A percentile compares a stretch with the other conserved stretches of the same genome.
These are phyloP conservation scores for Cydia strobilella DNA, from an alignment of 1,140 invertebrate genomes.

Conservation along the genomic window DNA sequence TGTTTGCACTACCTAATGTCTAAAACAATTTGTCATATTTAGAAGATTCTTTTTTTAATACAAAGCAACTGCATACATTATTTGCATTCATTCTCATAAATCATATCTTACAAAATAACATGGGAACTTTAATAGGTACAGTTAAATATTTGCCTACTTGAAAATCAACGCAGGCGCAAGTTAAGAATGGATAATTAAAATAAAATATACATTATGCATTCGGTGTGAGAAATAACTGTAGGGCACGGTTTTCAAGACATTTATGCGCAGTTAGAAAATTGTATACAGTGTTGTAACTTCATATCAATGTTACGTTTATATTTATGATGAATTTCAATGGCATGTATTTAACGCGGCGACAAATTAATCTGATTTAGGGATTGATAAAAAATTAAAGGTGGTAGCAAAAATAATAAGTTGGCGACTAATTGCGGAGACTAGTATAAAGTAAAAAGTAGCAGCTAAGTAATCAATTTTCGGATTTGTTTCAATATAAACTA, in stretches of 20 bases:
- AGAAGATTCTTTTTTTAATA: background rate
- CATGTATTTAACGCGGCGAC: too few relatives aligned
- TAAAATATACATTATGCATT: conserved; percentile 27
- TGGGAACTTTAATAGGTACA: conserved; percentile 15
- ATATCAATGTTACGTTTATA: background rate
- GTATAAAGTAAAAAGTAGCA: too few relatives aligned
- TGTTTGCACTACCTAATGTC: too few relatives aligned
- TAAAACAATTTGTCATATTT: too few relatives aligned
- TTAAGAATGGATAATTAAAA: conserved; percentile 21
- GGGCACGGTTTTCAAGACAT: conserved; percentile 4
- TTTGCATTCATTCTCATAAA: background rate
- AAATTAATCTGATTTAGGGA: too few relatives aligned
- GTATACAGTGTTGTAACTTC: background rate
- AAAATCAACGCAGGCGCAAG: conserved; percentile 21
- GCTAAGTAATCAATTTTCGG: too few relatives aligned
- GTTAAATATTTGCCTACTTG: conserved; percentile 26
- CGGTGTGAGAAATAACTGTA: conserved; percentile 32
- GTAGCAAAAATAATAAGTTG: too few relatives aligned
- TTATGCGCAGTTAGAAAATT: background rate
- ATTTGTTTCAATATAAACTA: too few relatives aligned
- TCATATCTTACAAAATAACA: conserved; percentile 2
- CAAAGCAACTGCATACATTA: background rate
- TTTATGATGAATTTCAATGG: too few relatives aligned
- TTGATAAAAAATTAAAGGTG: too few relatives aligned
- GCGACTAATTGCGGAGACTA: too few relatives aligned